Evolutionary conservation across 2,797 vertebrate genomes (phyloP).

Genomic region (Gouania willdenowi): DNA sequence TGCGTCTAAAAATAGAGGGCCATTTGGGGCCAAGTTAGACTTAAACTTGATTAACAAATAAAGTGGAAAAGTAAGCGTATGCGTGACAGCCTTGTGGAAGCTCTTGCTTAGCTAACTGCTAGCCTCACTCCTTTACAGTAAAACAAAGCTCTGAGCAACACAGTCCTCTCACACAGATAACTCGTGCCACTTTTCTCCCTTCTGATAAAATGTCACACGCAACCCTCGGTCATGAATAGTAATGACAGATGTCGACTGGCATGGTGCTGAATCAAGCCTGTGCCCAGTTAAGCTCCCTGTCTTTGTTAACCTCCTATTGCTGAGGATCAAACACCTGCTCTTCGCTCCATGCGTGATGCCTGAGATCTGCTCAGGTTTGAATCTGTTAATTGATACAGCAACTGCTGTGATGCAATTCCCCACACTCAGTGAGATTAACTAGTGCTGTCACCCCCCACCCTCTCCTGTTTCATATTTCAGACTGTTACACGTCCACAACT

Average conservation of each 20-base stretch:
- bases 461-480: constrained; percentile 7
- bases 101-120: constrained; percentile 32
- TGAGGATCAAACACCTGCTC: constrained; percentile 55
- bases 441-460: not conserved
- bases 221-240: constrained; percentile 1
- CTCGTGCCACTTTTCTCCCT: not conserved
- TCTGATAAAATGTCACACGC: constrained; percentile 7
- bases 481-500: not conserved
- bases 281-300: constrained; percentile 22
- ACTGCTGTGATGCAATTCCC: constrained; percentile 40
- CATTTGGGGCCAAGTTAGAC: constrained; percentile 2
- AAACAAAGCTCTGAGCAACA: constrained; percentile 12
- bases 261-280: constrained; percentile 7
- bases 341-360: constrained; percentile 29
- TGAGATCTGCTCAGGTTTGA: constrained; percentile 42
- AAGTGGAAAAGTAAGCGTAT: constrained; percentile 9
- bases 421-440: constrained; percentile 20
- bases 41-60: constrained; percentile 18
- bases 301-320: constrained; percentile 30
- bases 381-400: constrained; percentile 58
- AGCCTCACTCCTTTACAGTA: constrained; percentile 10
- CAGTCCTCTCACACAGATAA: not conserved
- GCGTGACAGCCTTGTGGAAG: constrained; percentile 19
- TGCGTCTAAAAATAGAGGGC: constrained; percentile 3
- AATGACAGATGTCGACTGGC: constrained; percentile 1